phyloP scores from a whole-genome alignment of 1,140 invertebrate genomes.

The Drosophila lowei region DNA sequence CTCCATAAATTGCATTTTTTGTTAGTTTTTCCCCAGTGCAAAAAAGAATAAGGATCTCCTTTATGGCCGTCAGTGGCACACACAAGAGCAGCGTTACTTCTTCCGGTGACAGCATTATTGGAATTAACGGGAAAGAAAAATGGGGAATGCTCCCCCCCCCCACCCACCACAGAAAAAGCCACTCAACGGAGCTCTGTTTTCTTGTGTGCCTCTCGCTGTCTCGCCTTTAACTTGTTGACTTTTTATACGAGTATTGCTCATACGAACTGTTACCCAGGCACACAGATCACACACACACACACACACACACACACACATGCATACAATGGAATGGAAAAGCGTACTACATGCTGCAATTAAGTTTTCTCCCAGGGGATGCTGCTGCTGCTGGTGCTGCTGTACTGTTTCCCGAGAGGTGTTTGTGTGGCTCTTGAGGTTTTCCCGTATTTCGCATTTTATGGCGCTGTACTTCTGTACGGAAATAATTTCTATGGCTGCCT shows the following conservation, averaged over 20 bases:
- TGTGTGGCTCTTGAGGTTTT: slow-evolving; percentile 40
- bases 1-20: slow-evolving; percentile 69
- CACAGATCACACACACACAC: slow-evolving; percentile 6
- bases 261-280: slow-evolving; percentile 43
- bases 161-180: neutral
- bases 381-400: slow-evolving; percentile 1
- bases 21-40: slow-evolving; percentile 50
- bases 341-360: slow-evolving; percentile 52
- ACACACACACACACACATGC: slow-evolving; percentile 2
- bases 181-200: slow-evolving; percentile 6
- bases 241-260: slow-evolving; percentile 56
- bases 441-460: slow-evolving; percentile 27
- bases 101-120: slow-evolving; percentile 21
- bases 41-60: slow-evolving; percentile 15
- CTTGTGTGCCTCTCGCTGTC: neutral
- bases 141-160: neutral
- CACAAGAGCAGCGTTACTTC: neutral
- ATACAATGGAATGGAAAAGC: neutral
- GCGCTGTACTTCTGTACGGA: neutral
- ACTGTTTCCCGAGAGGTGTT: slow-evolving; percentile 13
- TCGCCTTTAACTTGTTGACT: slow-evolving; percentile 32
- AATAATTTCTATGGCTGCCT: slow-evolving; percentile 17
- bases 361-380: slow-evolving; percentile 26
- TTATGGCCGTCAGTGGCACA: slow-evolving; percentile 15
- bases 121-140: slow-evolving; percentile 27